Evolutionary conservation across 2,113 vertebrate genomes (phyloP).

Genomic region (Alethe diademata): DNA sequence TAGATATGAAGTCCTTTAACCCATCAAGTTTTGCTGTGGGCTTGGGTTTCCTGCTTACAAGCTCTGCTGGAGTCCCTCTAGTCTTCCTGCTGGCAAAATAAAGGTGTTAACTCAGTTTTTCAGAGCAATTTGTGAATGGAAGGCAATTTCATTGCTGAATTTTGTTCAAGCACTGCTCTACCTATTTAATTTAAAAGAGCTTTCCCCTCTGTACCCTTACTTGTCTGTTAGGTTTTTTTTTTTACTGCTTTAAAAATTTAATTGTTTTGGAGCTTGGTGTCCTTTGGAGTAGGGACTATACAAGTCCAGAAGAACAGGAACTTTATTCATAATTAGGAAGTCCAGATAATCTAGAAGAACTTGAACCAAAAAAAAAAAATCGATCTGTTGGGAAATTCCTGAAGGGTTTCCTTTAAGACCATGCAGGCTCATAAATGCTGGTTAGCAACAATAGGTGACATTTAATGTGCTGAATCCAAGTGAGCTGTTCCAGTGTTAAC

Average conservation of each 20-base stretch:
- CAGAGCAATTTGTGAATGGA: background rate
- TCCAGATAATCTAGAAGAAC: background rate
- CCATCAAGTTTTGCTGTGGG: constrained; percentile 29
- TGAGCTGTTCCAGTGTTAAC: background rate
- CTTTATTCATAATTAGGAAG: background rate
- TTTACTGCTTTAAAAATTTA: background rate
- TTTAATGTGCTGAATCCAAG: background rate
- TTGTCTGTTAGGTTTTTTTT: background rate
- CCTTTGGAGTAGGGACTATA: background rate
- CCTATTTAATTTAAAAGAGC: background rate
- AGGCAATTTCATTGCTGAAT: background rate
- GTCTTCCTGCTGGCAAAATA: constrained; percentile 31
- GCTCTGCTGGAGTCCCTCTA: background rate
- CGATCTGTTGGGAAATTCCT: background rate
- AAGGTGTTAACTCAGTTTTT: constrained; percentile 36
- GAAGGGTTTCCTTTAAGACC: background rate
- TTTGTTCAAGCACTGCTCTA: background rate
- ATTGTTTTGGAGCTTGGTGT: background rate
- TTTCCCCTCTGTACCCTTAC: background rate
- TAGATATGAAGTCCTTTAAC: constrained; percentile 53
- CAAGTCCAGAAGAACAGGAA: background rate
- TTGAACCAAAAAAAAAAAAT: background rate
- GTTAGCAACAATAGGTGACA: background rate
- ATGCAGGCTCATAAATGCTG: rapidly evolving
- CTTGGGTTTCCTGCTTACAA: constrained; percentile 33